Conservation (phyloP, 2,888 invertebrate genomes). For the Bursaphelenchus okinawaensis region DNA sequence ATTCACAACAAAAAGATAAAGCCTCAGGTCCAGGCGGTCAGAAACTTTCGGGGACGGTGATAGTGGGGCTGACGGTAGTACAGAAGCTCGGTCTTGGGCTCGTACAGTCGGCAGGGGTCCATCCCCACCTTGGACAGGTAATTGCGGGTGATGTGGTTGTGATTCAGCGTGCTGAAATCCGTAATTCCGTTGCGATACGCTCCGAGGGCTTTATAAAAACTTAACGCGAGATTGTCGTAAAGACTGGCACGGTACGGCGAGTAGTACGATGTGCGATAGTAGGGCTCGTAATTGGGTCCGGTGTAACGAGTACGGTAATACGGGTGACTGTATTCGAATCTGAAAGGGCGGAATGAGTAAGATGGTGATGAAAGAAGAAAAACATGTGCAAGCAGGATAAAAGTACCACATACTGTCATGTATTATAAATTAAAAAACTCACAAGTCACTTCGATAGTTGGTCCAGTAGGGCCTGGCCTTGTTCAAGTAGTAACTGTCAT, state of each 20-base stretch:
- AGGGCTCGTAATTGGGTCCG: background rate
- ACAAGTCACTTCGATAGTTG: background rate
- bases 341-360: no score
- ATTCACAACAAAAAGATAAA: background rate
- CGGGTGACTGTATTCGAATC: background rate
- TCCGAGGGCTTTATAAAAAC: background rate
- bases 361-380: no score
- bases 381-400: no score
- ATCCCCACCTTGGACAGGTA: background rate
- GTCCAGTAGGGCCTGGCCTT: background rate
- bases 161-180: background rate
- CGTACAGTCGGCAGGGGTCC: background rate
- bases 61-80: background rate
- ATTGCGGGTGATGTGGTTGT: background rate
- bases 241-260: background rate
- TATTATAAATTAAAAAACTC: no score
- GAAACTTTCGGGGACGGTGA: background rate
- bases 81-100: background rate
- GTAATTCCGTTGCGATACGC: slow-evolving; percentile 1
- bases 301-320: background rate
- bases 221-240: background rate
- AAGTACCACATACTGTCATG: no score
- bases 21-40: background rate
- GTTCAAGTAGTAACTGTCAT: background rate
- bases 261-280: background rate